Base-by-base conservation (phyloP, 2,888 invertebrate species). In the Strigamia transsilvanica region DNA sequence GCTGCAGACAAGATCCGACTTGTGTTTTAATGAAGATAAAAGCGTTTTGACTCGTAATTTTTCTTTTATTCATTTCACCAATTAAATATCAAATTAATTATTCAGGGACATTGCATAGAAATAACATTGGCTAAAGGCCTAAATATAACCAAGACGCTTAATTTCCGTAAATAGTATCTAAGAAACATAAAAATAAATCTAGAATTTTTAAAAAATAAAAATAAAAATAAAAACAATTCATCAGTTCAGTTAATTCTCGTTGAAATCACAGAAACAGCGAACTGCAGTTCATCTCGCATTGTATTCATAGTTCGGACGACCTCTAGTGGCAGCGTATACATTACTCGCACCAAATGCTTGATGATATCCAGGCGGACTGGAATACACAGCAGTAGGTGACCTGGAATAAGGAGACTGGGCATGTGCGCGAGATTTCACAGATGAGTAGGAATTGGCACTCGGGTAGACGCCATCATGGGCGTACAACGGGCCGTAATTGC, bases 401-500 rank as follows among this genome's bases (percentile, higher is more conserved):
- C 79, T 12, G 80, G 80, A 80, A 21, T 80, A 61, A 7, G 80
- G 46, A 10, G 51, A 23, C 15, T 51, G 80, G 80, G 66, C 82
- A 66, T 51, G 80, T 81, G 66, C 82, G 79, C 80, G 82, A 51
- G 80, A 83, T 84, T 79, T 84, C 83, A 82, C 82, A 80, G 66
- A 82, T 42, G 82, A 80, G 83, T 91, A 84, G 38, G 91, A 84
- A 73, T 73, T 73, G 13, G 73, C 73, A 73, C 73, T 73, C 32
- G 73, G 2, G 32, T 73, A 73, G 12, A 23, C 32, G 73, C 27
- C 32, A 80, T 91, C 89, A 86, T 56, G 56, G 18, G 56, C 9
- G 21, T 92, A 92, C 1, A 92, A 89, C 46, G 92, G 92, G 0
- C 92, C 92, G 87, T 92, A 92, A 78, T 91, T 90, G 87, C 92